Evolutionary conservation across 2,888 invertebrate genomes (phyloP).

Genomic region (Drosophila nigritarsus): DNA sequence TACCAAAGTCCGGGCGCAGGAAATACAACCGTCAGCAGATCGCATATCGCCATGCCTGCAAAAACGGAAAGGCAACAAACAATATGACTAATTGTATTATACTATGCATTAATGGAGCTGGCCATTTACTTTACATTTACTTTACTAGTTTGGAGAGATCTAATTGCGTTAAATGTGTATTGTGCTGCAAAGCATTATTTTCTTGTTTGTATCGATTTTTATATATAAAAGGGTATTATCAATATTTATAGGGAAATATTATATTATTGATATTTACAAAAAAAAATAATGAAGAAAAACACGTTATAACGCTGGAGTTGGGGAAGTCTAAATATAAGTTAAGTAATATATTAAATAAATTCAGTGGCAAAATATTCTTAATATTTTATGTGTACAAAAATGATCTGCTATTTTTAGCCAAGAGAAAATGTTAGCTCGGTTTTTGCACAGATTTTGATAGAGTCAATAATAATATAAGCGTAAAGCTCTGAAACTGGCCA

Average conservation of each 20-base stretch:
- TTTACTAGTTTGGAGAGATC: background rate
- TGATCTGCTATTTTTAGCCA: background rate
- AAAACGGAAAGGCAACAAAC: background rate
- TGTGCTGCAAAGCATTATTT: background rate
- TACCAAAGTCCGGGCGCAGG: conserved; percentile 96
- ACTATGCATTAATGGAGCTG: background rate
- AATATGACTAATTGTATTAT: background rate
- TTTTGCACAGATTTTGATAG: no score
- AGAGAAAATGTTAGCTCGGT: no score
- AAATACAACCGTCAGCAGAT: conserved; percentile 96
- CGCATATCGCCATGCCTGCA: conserved; percentile 95
- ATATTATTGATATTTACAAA: no score
- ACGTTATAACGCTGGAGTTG: no score
- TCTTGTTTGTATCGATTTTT: background rate
- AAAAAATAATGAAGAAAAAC: no score
- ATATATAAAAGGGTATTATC: no score
- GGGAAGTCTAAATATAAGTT: no score
- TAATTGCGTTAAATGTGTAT: background rate
- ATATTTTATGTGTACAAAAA: background rate
- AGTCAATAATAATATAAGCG: no score
- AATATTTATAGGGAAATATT: no score
- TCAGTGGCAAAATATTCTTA: background rate
- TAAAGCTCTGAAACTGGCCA: background rate
- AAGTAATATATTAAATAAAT: background rate
- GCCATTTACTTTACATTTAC: background rate